Conservation (phyloP, 1,140 invertebrate species). For the Choristoneura fumiferana region DNA sequence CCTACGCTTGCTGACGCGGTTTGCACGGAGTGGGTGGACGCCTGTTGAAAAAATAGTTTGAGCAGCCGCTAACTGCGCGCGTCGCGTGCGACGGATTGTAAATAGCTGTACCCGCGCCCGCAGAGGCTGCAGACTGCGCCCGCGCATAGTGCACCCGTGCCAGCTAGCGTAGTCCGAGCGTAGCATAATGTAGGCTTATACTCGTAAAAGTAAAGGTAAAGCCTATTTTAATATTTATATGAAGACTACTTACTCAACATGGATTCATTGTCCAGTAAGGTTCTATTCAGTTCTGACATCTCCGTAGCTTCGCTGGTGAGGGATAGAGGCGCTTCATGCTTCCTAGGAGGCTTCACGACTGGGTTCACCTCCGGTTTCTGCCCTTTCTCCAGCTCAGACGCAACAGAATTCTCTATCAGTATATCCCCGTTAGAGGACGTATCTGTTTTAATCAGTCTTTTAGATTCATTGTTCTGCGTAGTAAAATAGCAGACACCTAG, state of each 20-base stretch:
- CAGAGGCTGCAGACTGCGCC: no score
- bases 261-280: constrained; percentile 83
- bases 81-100: no score
- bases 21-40: no score
- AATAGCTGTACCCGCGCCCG: no score
- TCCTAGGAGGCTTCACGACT: constrained; percentile 85
- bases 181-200: no score
- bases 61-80: no score
- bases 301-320: constrained; percentile 84
- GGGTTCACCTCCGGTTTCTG: constrained; percentile 89
- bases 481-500: constrained; percentile 83
- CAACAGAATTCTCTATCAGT: constrained; percentile 78
- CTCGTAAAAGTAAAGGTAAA: no score
- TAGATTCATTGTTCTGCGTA: constrained; percentile 79
- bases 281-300: constrained; percentile 89
- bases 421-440: constrained; percentile 81
- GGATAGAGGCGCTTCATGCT: constrained; percentile 82
- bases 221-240: no score
- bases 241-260: constrained; percentile 83
- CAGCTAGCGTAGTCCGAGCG: no score
- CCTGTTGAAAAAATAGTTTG: no score
- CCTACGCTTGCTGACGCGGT: no score
- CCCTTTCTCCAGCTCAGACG: constrained; percentile 86
- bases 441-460: constrained; percentile 80
- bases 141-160: no score